Percentiles rank a stretch among this genome's conserved stretches.
Conservation (phyloP, 2,888 invertebrate genomes). For the Sinhomidia bicolor region DNA sequence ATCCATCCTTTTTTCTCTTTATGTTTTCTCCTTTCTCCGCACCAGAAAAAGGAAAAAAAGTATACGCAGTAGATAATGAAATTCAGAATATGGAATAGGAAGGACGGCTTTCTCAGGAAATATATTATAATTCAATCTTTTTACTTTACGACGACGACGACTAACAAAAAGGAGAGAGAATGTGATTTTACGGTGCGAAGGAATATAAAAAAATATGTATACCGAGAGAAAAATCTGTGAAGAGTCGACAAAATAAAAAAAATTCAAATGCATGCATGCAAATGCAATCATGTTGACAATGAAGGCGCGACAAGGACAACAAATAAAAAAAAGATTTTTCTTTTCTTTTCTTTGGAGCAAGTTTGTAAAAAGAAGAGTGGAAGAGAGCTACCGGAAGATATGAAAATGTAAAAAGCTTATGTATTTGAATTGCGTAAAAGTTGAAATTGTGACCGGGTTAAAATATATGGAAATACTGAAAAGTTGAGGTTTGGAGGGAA, state of each 20-base stretch:
- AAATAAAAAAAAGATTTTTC: conserved; percentile 1
- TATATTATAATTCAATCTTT: not conserved
- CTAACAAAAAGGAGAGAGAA: not conserved
- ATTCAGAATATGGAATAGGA: not conserved
- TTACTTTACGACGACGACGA: not conserved
- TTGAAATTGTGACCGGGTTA: not conserved
- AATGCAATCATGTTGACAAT: conserved; percentile 59
- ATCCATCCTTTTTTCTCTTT: not conserved
- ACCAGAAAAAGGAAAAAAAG: not conserved
- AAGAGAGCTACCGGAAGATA: not conserved
- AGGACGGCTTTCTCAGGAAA: not conserved
- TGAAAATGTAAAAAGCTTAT: not conserved
- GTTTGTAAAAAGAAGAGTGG: not conserved
- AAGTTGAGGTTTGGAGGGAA: not conserved
- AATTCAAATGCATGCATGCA: conserved; percentile 63
- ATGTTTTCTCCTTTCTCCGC: not conserved
- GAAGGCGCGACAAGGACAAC: not conserved
- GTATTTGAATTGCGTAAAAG: not conserved
- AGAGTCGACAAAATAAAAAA: too few relatives aligned
- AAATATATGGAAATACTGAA: not conserved
- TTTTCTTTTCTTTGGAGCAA: not conserved
- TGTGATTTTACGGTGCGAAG: not conserved
- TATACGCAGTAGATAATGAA: not conserved
- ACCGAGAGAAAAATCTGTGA: too few relatives aligned
- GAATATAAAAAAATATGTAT: too few relatives aligned